These are phyloP conservation scores for Nephrotoma appendiculata DNA, from an alignment of 2,888 invertebrate genomes.

Conservation along the genomic window DNA sequence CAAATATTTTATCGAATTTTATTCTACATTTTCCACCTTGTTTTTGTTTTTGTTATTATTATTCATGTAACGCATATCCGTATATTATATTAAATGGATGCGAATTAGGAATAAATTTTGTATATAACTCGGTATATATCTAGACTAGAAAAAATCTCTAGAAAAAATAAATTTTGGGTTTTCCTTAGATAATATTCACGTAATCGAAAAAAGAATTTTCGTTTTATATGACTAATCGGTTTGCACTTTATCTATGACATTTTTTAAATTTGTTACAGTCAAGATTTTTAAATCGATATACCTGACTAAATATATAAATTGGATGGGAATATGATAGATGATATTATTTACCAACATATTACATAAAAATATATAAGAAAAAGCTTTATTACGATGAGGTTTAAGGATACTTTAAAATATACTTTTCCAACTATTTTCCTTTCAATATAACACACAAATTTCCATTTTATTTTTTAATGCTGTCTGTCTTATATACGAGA, in stretches of 20 bases:
- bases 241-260: neutral
- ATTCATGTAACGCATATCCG: neutral
- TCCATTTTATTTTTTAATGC: neutral
- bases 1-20: neutral
- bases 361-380: neutral
- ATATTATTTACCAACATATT: neutral
- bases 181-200: neutral
- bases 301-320: neutral
- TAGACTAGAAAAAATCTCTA: no score
- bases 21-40: neutral
- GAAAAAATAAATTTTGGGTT: neutral
- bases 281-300: neutral
- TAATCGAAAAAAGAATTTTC: neutral
- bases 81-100: neutral
- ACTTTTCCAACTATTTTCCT: neutral
- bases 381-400: neutral
- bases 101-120: neutral
- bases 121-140: no score
- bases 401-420: neutral
- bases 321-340: neutral
- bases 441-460: neutral
- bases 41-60: neutral
- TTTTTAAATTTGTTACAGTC: neutral
- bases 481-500: neutral
- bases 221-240: neutral